A percentile compares a stretch with the other conserved stretches of the same genome.
Conservation (phyloP, 2,888 invertebrate species). For the Hoplodrina ambigua region DNA sequence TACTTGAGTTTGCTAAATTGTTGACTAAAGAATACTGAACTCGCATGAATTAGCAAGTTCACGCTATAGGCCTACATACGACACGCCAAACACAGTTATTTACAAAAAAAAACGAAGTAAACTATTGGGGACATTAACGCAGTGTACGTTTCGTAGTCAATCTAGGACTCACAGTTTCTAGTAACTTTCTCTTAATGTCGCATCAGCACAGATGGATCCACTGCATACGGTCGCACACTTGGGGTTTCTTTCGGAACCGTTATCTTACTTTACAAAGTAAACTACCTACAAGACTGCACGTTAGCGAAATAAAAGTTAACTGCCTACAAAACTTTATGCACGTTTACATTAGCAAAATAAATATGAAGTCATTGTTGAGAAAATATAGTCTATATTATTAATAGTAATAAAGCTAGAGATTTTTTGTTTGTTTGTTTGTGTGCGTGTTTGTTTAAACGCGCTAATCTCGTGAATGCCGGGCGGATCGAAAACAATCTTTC, state of each 20-base stretch:
- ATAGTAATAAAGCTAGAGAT: too few relatives aligned
- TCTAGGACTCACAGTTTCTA: slow-evolving; percentile 74
- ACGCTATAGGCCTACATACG: background rate
- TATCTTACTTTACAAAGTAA: slow-evolving; percentile 24
- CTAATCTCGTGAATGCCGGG: too few relatives aligned
- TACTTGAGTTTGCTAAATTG: background rate
- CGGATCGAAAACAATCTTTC: too few relatives aligned
- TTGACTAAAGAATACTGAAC: background rate
- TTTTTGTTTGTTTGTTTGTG: too few relatives aligned
- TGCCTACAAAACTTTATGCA: slow-evolving; percentile 2
- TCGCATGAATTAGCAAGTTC: slow-evolving; percentile 4
- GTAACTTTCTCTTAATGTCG: slow-evolving; percentile 74
- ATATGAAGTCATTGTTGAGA: slow-evolving; percentile 3
- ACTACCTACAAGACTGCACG: slow-evolving; percentile 30
- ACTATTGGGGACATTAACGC: slow-evolving; percentile 46
- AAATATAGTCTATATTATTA: too few relatives aligned
- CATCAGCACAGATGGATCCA: slow-evolving; percentile 52
- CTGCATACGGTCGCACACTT: slow-evolving; percentile 40
- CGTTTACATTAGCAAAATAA: slow-evolving; percentile 18
- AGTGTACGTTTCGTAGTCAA: slow-evolving; percentile 61
- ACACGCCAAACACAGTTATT: background rate
- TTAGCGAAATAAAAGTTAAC: background rate
- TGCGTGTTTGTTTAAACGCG: too few relatives aligned
- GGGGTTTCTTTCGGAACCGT: slow-evolving; percentile 41
- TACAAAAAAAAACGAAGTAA: slow-evolving; percentile 7